Evolutionary conservation across 2,888 invertebrate species (phyloP).

Genomic region (Agrochola circellaris): DNA sequence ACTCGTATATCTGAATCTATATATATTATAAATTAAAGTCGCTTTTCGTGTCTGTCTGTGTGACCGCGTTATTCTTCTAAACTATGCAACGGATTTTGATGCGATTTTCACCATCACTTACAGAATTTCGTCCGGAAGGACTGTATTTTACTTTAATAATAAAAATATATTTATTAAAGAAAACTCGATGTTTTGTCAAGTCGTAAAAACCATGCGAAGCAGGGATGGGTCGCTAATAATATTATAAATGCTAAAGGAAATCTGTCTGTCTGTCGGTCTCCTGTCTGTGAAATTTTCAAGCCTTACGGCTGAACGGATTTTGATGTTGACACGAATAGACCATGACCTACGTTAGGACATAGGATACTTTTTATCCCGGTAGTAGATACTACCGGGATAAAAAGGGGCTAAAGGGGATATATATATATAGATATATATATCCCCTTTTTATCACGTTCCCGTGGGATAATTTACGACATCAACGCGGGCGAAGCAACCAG

Average conservation of each 20-base stretch:
- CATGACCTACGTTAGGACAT: not conserved
- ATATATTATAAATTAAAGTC: not conserved
- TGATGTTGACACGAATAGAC: not conserved
- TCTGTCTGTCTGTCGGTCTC: not conserved
- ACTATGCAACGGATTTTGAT: not conserved
- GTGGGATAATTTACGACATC: too few species aligned
- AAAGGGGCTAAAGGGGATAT: too few species aligned
- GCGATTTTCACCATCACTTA: not conserved
- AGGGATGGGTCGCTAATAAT: not conserved
- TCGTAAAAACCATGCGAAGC: not conserved
- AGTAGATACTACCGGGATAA: not conserved
- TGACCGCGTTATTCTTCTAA: not conserved
- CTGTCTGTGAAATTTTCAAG: too few species aligned
- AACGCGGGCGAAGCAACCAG: not conserved
- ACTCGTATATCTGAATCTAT: not conserved
- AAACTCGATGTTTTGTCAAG: not conserved
- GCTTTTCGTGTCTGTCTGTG: not conserved
- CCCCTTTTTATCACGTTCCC: too few species aligned
- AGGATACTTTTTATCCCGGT: not conserved
- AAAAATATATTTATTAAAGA: not conserved
- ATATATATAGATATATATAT: too few species aligned
- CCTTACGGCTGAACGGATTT: not conserved
- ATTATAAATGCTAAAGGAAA: not conserved
- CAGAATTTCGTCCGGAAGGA: not conserved
- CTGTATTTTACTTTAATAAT: too few species aligned